phyloP scores from a whole-genome alignment of 2,888 invertebrate species.

The Leucophora obtusa region DNA sequence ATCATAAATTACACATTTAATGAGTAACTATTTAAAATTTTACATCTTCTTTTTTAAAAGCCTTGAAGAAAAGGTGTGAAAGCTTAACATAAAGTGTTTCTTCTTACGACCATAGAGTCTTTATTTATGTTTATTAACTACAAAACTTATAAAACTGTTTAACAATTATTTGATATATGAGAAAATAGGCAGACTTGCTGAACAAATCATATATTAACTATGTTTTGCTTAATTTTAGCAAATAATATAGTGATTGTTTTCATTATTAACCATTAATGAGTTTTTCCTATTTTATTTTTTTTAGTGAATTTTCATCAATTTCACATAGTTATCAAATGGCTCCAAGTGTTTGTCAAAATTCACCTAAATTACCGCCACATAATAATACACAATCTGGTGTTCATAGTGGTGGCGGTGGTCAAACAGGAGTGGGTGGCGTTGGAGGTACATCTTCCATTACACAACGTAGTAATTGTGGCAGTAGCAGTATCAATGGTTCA shows the following conservation, averaged over 20 bases:
- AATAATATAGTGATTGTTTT: neutral
- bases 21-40: neutral
- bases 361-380: constrained; percentile 72
- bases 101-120: neutral
- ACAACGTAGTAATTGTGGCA: constrained; percentile 71
- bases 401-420: constrained; percentile 63
- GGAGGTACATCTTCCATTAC: constrained; percentile 67
- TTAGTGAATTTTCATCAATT: constrained; percentile 79
- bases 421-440: constrained; percentile 45
- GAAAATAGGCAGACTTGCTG: neutral
- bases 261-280: constrained; percentile 10
- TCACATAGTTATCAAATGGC: constrained; percentile 79
- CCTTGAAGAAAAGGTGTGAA: neutral
- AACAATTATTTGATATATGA: neutral
- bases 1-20: neutral
- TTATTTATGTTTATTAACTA: constrained; percentile 16
- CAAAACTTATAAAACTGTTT: constrained; percentile 9
- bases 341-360: constrained; percentile 79
- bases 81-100: neutral
- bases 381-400: constrained; percentile 66
- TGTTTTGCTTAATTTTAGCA: neutral
- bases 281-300: constrained; percentile 21
- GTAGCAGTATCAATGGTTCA: constrained; percentile 73
- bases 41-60: neutral
- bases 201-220: neutral